Conservation (phyloP, 37 sponge, comb jelly and placozoan species). For the Dysidea cf. avara region DNA sequence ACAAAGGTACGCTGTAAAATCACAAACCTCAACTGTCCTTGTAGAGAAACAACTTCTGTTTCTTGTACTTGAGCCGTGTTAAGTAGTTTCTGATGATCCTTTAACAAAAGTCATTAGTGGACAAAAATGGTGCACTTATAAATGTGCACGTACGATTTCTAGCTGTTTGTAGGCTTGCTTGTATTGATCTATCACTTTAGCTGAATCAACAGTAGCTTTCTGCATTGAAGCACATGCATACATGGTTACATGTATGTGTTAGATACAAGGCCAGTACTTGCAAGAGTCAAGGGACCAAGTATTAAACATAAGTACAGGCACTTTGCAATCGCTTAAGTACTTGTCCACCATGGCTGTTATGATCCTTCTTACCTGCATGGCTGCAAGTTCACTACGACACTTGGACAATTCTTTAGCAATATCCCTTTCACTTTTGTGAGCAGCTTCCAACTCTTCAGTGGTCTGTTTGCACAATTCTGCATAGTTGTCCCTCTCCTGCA, state of each 20-base stretch:
- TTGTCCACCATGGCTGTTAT: not conserved
- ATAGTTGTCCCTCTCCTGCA: constrained; percentile 61
- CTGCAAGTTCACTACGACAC: constrained; percentile 25
- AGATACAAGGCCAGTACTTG: not conserved
- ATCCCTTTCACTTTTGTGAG: constrained; percentile 44
- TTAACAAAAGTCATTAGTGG: not conserved
- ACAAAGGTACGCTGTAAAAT: not conserved
- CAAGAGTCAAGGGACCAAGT: not conserved
- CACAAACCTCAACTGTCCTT: constrained; percentile 14
- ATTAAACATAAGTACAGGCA: not conserved
- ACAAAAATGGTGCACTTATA: not conserved
- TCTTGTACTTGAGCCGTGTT: constrained; percentile 39
- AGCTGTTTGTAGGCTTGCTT: not conserved
- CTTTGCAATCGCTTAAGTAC: not conserved
- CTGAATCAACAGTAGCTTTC: not conserved
- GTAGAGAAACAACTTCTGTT: constrained; percentile 30
- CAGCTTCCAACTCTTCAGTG: constrained; percentile 34
- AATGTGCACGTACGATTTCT: not conserved
- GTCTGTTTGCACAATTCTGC: constrained; percentile 36
- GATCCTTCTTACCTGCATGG: not conserved
- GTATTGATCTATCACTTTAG: not conserved
- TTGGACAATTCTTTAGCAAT: constrained; percentile 14
- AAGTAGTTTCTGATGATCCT: constrained; percentile 33
- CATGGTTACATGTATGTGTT: not conserved
- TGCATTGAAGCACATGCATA: not conserved